A percentile compares a stretch with the other conserved stretches of the same genome.
phyloP scores from a whole-genome alignment of 37 sponge, comb jelly and placozoan genomes.

The Cladorhizidae sp. region DNA sequence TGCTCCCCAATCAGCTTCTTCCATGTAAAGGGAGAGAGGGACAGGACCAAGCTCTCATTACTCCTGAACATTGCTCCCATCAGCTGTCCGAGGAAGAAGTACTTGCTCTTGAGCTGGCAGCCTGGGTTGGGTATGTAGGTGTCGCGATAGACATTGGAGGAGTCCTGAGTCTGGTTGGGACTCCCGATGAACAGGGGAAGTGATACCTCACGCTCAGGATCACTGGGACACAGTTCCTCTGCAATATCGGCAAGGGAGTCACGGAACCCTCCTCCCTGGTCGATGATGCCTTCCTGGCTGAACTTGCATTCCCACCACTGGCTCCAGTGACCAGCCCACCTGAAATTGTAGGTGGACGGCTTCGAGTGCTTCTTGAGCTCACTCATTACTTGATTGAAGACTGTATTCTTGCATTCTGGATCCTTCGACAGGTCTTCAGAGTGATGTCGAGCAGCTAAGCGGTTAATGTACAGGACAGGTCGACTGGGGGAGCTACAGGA shows the following conservation, averaged over 20 bases:
- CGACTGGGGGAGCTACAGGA: slow-evolving; percentile 32
- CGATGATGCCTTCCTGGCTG: slow-evolving; percentile 85
- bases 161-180: slow-evolving; percentile 92
- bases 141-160: slow-evolving; percentile 84
- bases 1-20: slow-evolving; percentile 86
- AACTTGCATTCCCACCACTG: slow-evolving; percentile 99
- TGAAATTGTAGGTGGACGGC: slow-evolving; percentile 60
- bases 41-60: slow-evolving; percentile 75
- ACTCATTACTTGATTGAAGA: slow-evolving; percentile 67
- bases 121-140: slow-evolving; percentile 86
- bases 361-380: slow-evolving; percentile 71
- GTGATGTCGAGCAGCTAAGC: slow-evolving; percentile 76
- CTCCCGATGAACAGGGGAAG: slow-evolving; percentile 87
- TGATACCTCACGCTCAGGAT: slow-evolving; percentile 47
- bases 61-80: slow-evolving; percentile 92
- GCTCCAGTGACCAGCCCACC: slow-evolving; percentile 70
- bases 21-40: slow-evolving; percentile 94
- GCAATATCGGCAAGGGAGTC: slow-evolving; percentile 86
- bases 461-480: slow-evolving; percentile 77
- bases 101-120: slow-evolving; percentile 59
- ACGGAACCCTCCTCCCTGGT: slow-evolving; percentile 95
- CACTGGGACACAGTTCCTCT: slow-evolving; percentile 89
- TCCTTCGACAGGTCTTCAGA: slow-evolving; percentile 72
- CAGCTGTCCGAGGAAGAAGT: slow-evolving; percentile 78
- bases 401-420: slow-evolving; percentile 65